Conservation (phyloP, 2,113 vertebrate genomes). For the pig (Sus scrofa) region T2T-Sscrofa CM000818.6:37619501-37620000, state of each 20-base stretch:
- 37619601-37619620: background rate
- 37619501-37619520: background rate
- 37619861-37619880: slow-evolving; percentile 37
- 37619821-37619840: slow-evolving; percentile 33
- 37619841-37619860: background rate
- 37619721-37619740: background rate
- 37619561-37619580: background rate
- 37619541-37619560: background rate
- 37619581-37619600: background rate
- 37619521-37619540: background rate
- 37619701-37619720: background rate
- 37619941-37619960: slow-evolving; percentile 40
- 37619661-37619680: background rate
- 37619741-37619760: slow-evolving; percentile 50
- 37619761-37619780: slow-evolving; percentile 13
- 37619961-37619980: slow-evolving; percentile 47
- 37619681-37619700: background rate
- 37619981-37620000: slow-evolving; percentile 39
- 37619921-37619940: slow-evolving; percentile 50
- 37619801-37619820: background rate
- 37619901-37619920: slow-evolving; percentile 30
- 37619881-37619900: background rate
- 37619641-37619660: background rate
- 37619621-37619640: background rate
- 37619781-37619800: slow-evolving; percentile 53